These are phyloP conservation scores for Aplysia californica DNA, from an alignment of 1,140 invertebrate species.

Conservation along the genomic window DNA sequence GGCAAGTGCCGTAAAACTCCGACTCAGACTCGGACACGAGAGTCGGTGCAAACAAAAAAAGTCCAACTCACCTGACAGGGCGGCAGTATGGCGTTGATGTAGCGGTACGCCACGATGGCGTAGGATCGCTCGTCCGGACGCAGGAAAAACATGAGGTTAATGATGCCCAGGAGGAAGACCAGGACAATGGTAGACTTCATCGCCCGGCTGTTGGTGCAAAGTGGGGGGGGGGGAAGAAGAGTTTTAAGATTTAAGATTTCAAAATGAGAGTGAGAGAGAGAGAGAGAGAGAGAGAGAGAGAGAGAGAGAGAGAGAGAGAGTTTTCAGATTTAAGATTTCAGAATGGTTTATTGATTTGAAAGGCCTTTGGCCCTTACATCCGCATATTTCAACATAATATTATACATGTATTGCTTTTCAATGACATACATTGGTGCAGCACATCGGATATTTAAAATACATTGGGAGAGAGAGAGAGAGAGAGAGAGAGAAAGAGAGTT, in stretches of 20 bases:
- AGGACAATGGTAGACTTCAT: constrained; percentile 11
- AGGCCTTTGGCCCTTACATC: background rate
- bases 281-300: background rate
- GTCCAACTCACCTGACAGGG: constrained; percentile 7
- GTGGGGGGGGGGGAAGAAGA: background rate
- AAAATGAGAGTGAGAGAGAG: background rate
- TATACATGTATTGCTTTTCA: no score
- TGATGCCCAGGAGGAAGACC: constrained; percentile 8
- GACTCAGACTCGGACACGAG: no score
- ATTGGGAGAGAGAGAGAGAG: no score
- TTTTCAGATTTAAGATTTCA: background rate
- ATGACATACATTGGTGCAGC: no score
- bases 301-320: background rate
- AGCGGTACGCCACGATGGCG: constrained; percentile 12
- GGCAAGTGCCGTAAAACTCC: no score
- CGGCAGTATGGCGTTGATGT: constrained; percentile 12
- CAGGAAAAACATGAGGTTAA: constrained; percentile 6
- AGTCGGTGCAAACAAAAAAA: no score
- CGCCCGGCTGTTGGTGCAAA: background rate
- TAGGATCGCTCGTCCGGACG: background rate
- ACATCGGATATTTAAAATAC: no score
- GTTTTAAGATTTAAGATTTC: background rate
- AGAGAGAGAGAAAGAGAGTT: no score
- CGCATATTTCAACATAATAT: background rate
- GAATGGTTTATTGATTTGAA: background rate